Conservation (phyloP, 1,140 invertebrate species). For the Drosophila pseudoobscura region DNA sequence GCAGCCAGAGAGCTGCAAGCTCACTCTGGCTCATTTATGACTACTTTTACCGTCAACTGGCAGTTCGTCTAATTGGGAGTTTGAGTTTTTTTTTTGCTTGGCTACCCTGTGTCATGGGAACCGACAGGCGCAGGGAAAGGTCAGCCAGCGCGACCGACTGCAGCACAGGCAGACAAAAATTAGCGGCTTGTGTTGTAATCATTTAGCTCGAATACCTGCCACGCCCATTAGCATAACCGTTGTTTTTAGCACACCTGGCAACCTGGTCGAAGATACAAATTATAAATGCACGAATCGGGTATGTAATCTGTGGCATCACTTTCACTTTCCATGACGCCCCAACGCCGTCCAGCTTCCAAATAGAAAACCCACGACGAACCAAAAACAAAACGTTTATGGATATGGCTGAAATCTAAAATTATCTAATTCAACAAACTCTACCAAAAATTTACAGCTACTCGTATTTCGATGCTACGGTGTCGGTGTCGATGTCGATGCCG, state of each 20-base stretch:
- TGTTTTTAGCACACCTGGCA: constrained; percentile 60
- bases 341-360: constrained; percentile 54
- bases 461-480: too few relatives aligned
- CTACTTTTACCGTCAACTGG: constrained; percentile 31
- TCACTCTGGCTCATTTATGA: constrained; percentile 42
- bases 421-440: constrained; percentile 67
- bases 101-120: constrained; percentile 30
- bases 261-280: constrained; percentile 61
- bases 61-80: constrained; percentile 26
- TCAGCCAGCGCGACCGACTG: neutral
- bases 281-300: constrained; percentile 71
- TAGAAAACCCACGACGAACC: constrained; percentile 32
- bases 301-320: constrained; percentile 55
- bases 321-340: constrained; percentile 64
- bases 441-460: constrained; percentile 42
- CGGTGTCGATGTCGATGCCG: constrained; percentile 30
- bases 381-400: constrained; percentile 41
- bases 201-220: constrained; percentile 49
- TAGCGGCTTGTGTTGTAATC: constrained; percentile 62
- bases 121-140: neutral
- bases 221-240: constrained; percentile 67
- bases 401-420: constrained; percentile 60
- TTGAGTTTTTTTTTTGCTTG: neutral
- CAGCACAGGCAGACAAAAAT: constrained; percentile 29
- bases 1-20: constrained; percentile 30